Conservation (phyloP, 1,140 invertebrate genomes). For the Caerostris extrusa region DNA sequence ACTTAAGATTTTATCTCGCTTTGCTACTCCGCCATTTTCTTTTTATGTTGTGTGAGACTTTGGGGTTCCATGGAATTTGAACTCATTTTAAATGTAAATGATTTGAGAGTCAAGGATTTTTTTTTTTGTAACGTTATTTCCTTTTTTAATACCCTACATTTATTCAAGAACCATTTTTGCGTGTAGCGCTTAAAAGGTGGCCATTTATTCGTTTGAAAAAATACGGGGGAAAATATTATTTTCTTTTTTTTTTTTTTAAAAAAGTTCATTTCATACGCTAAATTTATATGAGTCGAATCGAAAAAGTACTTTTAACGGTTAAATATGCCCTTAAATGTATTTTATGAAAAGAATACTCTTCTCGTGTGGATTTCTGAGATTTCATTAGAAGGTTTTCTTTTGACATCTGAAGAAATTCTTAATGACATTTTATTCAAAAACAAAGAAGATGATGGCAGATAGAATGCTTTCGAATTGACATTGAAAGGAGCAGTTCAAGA, state of each 20-base stretch:
- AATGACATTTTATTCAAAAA: too few relatives aligned
- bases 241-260: not conserved
- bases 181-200: not conserved
- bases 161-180: not conserved
- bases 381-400: too few relatives aligned
- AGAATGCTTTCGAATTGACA: too few relatives aligned
- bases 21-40: not conserved
- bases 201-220: not conserved
- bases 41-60: conserved; percentile 11
- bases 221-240: not conserved
- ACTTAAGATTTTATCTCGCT: conserved; percentile 39
- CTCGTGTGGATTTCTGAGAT: too few relatives aligned
- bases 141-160: conserved; percentile 23
- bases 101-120: not conserved
- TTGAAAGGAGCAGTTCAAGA: too few relatives aligned
- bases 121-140: not conserved
- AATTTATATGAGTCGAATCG: not conserved
- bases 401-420: too few relatives aligned
- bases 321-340: not conserved
- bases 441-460: too few relatives aligned
- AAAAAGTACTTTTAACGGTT: not conserved
- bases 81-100: conserved; percentile 32
- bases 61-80: not conserved
- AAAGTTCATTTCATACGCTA: not conserved
- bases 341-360: not conserved